Conservation (phyloP, 2,888 invertebrate species). For the Leptinotarsa haldemani region DNA sequence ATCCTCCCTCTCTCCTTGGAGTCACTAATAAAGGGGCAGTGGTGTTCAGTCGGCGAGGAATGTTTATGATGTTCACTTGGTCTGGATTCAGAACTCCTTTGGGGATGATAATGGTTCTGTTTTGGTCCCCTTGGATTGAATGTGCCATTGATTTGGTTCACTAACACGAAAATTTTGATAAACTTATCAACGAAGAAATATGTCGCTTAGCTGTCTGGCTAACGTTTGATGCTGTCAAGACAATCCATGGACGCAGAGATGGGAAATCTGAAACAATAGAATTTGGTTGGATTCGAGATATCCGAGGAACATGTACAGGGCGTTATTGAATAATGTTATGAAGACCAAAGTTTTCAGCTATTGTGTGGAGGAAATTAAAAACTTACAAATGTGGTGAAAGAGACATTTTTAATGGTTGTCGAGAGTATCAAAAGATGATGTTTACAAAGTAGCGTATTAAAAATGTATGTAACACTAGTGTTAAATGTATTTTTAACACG, state of each 20-base stretch:
- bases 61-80: slow-evolving; percentile 58
- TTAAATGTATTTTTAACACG: too few relatives aligned
- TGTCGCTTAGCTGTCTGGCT: neutral
- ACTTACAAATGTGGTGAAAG: too few relatives aligned
- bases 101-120: slow-evolving; percentile 57
- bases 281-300: neutral
- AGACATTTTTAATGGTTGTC: too few relatives aligned
- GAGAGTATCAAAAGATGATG: too few relatives aligned
- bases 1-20: slow-evolving; percentile 18
- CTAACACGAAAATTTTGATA: slow-evolving; percentile 31
- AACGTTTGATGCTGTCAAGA: slow-evolving; percentile 4
- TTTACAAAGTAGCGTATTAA: too few relatives aligned
- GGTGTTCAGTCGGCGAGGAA: slow-evolving; percentile 54
- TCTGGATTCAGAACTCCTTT: slow-evolving; percentile 58
- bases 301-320: neutral
- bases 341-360: too few relatives aligned
- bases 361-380: too few relatives aligned
- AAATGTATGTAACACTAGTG: too few relatives aligned
- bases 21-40: slow-evolving; percentile 32
- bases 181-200: slow-evolving; percentile 14
- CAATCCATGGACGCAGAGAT: neutral
- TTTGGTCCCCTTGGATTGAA: slow-evolving; percentile 16
- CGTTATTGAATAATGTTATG: neutral
- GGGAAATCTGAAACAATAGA: neutral
- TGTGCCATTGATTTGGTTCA: slow-evolving; percentile 26